A percentile compares a stretch with the other conserved stretches of the same genome.
Evolutionary conservation across 2,113 vertebrate genomes (phyloP).

Genomic region (Apistogramma diplotaenia): DNA sequence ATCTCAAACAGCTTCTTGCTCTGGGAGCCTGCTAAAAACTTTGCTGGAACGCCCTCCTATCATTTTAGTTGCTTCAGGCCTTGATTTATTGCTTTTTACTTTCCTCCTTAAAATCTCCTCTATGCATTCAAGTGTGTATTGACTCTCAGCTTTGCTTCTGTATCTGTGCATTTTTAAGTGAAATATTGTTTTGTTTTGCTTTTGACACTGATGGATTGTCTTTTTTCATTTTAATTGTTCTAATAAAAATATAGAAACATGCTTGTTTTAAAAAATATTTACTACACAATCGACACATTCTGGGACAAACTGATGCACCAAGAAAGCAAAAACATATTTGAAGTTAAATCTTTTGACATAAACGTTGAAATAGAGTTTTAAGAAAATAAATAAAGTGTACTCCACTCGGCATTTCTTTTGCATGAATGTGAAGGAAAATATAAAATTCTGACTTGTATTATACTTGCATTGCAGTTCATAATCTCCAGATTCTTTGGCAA

Average conservation of each 20-base stretch:
- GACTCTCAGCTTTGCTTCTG: slow-evolving; percentile 42
- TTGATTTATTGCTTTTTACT: neutral
- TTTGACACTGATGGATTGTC: slow-evolving; percentile 51
- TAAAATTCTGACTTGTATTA: neutral
- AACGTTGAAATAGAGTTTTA: neutral
- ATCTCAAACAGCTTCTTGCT: slow-evolving; percentile 6
- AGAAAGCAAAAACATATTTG: neutral
- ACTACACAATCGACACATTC: neutral
- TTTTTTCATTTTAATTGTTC: slow-evolving; percentile 42
- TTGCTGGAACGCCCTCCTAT: neutral
- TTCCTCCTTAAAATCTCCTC: slow-evolving; percentile 12
- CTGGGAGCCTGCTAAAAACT: slow-evolving; percentile 7
- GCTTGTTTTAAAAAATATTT: neutral
- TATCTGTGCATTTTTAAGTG: slow-evolving; percentile 16
- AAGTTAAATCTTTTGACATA: neutral
- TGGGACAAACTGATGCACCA: neutral
- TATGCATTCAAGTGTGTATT: slow-evolving; percentile 49
- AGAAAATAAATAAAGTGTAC: neutral
- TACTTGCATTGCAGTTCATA: neutral
- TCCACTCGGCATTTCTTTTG: neutral
- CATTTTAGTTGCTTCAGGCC: slow-evolving; percentile 21
- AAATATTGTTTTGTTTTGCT: slow-evolving; percentile 10
- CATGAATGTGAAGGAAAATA: neutral
- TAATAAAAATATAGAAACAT: slow-evolving; percentile 40
- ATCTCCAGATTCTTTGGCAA: neutral